Conservation (phyloP, 2,797 vertebrate species). For the Gallirallus australis region DNA sequence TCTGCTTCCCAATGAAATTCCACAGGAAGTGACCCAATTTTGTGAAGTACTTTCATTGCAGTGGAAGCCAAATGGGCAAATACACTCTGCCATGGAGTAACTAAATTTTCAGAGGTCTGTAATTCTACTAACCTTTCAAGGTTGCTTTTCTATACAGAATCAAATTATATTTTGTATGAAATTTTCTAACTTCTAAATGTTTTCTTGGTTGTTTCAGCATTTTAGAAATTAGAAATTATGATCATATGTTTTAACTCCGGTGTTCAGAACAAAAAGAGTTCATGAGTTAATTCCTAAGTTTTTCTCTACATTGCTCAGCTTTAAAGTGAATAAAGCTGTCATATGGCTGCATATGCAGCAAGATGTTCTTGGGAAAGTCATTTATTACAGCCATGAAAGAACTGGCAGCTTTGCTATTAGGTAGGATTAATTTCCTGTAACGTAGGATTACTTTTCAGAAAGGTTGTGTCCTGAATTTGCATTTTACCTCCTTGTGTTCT, state of each 20-base stretch:
- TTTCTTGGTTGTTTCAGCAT: background rate
- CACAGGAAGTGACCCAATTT: background rate
- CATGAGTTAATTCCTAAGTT: background rate
- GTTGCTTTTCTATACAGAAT: background rate
- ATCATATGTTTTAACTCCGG: background rate
- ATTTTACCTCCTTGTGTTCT: background rate
- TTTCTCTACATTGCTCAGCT: background rate
- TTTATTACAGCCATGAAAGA: background rate
- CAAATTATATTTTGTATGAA: rapidly evolving
- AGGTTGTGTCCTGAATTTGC: background rate
- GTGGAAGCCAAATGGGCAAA: background rate
- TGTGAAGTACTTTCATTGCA: background rate
- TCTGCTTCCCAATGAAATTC: background rate
- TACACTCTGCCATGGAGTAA: background rate
- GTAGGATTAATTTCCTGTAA: background rate
- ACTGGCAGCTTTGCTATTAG: background rate
- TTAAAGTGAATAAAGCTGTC: background rate
- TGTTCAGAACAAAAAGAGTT: background rate
- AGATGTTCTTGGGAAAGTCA: background rate
- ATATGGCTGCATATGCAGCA: background rate
- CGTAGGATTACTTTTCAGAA: background rate
- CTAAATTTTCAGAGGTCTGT: background rate
- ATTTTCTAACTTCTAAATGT: background rate
- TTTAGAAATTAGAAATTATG: background rate
- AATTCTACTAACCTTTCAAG: background rate